These are phyloP conservation scores for Phataginus tricuspis DNA, from an alignment of 2,797 vertebrate species.

Conservation along the genomic window DNA sequence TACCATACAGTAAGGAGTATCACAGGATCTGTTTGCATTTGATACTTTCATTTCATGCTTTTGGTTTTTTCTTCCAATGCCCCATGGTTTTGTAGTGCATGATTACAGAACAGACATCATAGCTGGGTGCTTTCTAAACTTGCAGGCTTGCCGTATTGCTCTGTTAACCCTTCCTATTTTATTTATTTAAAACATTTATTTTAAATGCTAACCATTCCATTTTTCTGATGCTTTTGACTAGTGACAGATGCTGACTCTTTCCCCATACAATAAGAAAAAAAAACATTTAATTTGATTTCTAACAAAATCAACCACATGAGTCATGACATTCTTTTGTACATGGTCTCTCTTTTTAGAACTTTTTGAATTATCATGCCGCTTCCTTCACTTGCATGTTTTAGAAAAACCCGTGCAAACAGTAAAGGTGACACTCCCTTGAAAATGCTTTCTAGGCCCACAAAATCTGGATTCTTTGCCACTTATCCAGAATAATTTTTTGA, in stretches of 20 bases:
- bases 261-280: background rate
- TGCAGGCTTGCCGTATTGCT: background rate
- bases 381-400: background rate
- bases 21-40: background rate
- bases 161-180: background rate
- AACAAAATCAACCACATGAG: slow-evolving; percentile 37
- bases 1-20: too few species aligned
- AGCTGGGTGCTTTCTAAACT: background rate
- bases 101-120: background rate
- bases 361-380: background rate
- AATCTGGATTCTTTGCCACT: background rate
- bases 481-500: background rate
- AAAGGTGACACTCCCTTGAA: background rate
- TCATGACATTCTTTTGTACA: background rate
- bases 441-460: background rate
- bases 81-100: background rate
- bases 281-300: slow-evolving; percentile 37
- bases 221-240: background rate
- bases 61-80: background rate
- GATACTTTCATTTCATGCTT: background rate
- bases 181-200: background rate
- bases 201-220: too few species aligned
- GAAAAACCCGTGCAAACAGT: background rate
- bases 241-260: slow-evolving; percentile 25
- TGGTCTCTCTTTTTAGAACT: background rate